Base-by-base conservation (phyloP, 2,888 invertebrate genomes). In the Chrysodeixis includens region DNA sequence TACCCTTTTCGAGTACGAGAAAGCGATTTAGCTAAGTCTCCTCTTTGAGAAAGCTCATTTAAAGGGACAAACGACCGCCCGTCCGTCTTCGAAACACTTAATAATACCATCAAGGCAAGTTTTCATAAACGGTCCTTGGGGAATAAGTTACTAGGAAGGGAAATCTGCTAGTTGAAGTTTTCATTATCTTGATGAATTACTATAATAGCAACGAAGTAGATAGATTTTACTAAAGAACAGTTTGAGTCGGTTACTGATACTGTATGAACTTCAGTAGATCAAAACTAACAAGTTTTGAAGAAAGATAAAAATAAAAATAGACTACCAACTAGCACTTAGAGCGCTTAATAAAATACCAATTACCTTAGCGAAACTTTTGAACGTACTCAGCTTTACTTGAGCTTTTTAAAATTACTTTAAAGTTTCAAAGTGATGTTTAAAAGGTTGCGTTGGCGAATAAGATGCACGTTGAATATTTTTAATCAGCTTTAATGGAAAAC, bases 1-100 rank as follows among this genome's bases (percentile, higher is more conserved):
- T 59, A 69, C 71, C 76, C 71, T 71, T 71, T 66, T 66, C 46
- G 62, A 65, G 66, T 64, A 40, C 52, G 57, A 64, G 68, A 69
- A 72, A 72, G 74, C 57, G 69, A 78, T 78, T 76, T 66, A 74
- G 62, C 56, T 71, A 59, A 81, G 68, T 69, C 71, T 72, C 52
- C 57, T 54, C 44, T 70, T 75, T 64, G 58, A 60, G 56, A 26
- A 71, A 78, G 75, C 72, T 78, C 78, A 75, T 80, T 71, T 66
- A 56, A 59, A 69, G 71, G 67, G 77, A 78, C 71, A 56, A 74
- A 76, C 71, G 59, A 54, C 55, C 9, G 6, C 53, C 67, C 62
- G 67, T 69, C 49, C 53, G 46, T 76, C 74, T 76, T 67, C 57
- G 54, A 35, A 60, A 57, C 59, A 68, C 61, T 62, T 69, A 66